These are phyloP conservation scores for Blastobasis adustella DNA, from an alignment of 2,888 invertebrate genomes.

Conservation along the genomic window DNA sequence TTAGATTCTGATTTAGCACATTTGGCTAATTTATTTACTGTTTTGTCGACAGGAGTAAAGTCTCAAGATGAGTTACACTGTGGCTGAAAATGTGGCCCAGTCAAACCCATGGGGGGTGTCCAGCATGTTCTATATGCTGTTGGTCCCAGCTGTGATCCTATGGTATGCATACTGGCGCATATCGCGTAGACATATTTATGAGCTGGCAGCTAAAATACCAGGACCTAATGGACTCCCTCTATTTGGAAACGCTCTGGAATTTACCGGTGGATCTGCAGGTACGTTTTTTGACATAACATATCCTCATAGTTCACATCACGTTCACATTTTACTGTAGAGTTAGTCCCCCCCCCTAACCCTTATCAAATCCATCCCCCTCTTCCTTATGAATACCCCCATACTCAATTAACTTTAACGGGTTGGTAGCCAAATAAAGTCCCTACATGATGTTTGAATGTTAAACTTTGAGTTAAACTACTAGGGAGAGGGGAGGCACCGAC, in stretches of 20 bases:
- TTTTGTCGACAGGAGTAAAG: conserved; percentile 12
- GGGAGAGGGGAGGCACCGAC: too few relatives aligned
- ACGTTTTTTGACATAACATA: conserved; percentile 27
- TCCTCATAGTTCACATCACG: too few relatives aligned
- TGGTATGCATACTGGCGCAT: conserved; percentile 85
- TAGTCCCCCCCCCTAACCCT: too few relatives aligned
- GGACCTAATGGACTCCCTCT: conserved; percentile 84
- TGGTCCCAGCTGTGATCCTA: conserved; percentile 80
- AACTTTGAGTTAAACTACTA: too few relatives aligned
- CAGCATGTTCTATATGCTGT: conserved; percentile 81
- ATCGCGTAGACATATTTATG: conserved; percentile 81
- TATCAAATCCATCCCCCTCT: too few relatives aligned
- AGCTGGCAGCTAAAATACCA: conserved; percentile 81
- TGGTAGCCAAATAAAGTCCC: too few relatives aligned
- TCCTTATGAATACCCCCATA: too few relatives aligned
- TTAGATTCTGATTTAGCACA: too few relatives aligned
- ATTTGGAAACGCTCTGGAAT: conserved; percentile 83
- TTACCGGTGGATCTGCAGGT: conserved; percentile 84
- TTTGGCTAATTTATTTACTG: too few relatives aligned
- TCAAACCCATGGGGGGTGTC: conserved; percentile 75
- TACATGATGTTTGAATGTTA: too few relatives aligned
- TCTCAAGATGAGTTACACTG: conserved; percentile 45
- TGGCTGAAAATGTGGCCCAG: conserved; percentile 55
- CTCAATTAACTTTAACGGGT: too few relatives aligned
- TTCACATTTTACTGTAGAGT: too few relatives aligned